A percentile compares a stretch with the other conserved stretches of the same genome.
Evolutionary conservation across 2,113 vertebrate genomes (phyloP).

Genomic region (Scytalopus superciliaris): DNA sequence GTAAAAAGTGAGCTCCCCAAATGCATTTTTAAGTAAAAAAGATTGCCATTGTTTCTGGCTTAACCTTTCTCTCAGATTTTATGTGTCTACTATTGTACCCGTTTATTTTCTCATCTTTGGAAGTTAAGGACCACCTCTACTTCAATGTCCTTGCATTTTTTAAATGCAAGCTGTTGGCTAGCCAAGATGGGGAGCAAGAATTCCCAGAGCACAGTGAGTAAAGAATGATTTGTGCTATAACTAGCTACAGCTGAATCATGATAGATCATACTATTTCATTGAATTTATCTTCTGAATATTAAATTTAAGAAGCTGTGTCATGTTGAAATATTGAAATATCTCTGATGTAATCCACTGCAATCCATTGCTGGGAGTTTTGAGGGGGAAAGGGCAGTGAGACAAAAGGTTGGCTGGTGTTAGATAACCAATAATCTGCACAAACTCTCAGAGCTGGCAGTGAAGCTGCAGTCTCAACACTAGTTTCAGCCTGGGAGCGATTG

Average conservation of each 20-base stretch:
- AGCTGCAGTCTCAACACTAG: neutral
- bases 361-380: conserved; percentile 13
- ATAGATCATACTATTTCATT: conserved; percentile 51
- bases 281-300: conserved; percentile 62
- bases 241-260: conserved; percentile 33
- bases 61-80: neutral
- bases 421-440: conserved; percentile 6
- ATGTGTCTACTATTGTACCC: neutral
- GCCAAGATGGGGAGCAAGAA: neutral
- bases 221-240: conserved; percentile 33
- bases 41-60: neutral
- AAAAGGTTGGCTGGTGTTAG: conserved; percentile 21
- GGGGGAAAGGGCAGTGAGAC: neutral
- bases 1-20: neutral
- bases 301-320: conserved; percentile 48
- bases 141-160: neutral
- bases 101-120: neutral
- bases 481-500: conserved; percentile 44
- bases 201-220: neutral
- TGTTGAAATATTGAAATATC: conserved; percentile 55
- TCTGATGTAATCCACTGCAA: conserved; percentile 1
- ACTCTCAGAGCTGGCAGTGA: neutral
- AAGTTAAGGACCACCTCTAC: neutral
- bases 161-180: neutral
- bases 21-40: neutral